Conservation (phyloP, 2,113 vertebrate species). For the Mormyrus iriodes region DNA sequence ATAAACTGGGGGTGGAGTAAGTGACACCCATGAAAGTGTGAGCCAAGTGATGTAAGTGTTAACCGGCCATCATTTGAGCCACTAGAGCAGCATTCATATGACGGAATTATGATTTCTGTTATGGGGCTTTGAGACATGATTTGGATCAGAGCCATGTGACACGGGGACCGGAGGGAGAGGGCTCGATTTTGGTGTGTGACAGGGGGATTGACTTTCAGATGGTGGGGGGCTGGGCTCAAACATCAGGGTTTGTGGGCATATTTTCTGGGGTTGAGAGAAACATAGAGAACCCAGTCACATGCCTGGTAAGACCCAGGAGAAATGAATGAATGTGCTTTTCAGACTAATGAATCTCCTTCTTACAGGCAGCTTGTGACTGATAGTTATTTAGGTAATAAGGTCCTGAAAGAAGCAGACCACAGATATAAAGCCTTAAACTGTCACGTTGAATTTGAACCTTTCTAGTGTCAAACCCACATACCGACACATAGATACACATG, state of each 20-base stretch:
- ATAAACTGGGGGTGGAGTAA: not conserved
- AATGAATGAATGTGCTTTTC: not conserved
- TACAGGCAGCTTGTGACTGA: not conserved
- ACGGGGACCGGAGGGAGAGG: not conserved
- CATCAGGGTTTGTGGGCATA: not conserved
- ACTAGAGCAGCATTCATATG: not conserved
- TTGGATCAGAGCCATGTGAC: not conserved
- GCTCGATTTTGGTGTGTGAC: not conserved
- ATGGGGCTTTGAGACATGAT: not conserved
- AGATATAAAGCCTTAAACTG: not conserved
- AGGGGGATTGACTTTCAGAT: not conserved
- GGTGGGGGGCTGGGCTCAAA: not conserved
- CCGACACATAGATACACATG: not conserved
- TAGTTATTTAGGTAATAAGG: not conserved
- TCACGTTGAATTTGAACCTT: not conserved
- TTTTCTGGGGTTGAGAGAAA: not conserved
- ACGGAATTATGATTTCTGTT: not conserved
- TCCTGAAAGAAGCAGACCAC: not conserved
- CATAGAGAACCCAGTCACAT: not conserved
- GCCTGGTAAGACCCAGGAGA: not conserved
- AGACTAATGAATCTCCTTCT: not conserved
- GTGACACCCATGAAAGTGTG: not conserved
- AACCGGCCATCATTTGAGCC: not conserved
- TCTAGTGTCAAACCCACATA: not conserved
- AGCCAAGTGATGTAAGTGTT: not conserved